phyloP scores from a whole-genome alignment of 2,113 vertebrate genomes.

The Cynocephalus volans region DNA sequence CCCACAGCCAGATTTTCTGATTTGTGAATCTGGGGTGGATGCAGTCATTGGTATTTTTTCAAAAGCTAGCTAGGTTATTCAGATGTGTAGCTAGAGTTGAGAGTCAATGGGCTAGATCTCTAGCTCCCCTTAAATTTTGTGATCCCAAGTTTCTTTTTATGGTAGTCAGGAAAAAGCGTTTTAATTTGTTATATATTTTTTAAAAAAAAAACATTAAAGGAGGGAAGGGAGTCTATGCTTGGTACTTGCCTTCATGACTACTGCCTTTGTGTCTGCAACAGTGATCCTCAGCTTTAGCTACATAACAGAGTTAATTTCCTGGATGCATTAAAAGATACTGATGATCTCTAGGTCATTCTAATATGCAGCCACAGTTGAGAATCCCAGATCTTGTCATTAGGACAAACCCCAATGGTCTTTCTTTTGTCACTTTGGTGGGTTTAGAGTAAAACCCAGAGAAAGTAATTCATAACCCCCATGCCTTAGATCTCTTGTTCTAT shows the following conservation, averaged over 20 bases:
- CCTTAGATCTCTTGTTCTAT: background rate
- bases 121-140: background rate
- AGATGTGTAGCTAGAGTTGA: background rate
- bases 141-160: background rate
- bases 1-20: background rate
- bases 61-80: background rate
- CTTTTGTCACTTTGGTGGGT: background rate
- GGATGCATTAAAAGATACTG: background rate
- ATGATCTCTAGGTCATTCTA: background rate
- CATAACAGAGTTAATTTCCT: background rate
- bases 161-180: background rate
- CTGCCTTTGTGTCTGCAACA: background rate
- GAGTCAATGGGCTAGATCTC: background rate
- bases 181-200: background rate
- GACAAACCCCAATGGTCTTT: background rate
- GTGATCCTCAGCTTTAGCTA: background rate
- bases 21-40: background rate
- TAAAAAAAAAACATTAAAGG: background rate
- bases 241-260: background rate
- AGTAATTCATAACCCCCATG: background rate
- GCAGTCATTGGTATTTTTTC: background rate
- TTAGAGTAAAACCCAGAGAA: background rate
- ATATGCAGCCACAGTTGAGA: background rate
- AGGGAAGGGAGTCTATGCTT: background rate
- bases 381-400: background rate